These are phyloP conservation scores for Achlya flavicornis DNA, from an alignment of 2,888 invertebrate species.

Conservation along the genomic window DNA sequence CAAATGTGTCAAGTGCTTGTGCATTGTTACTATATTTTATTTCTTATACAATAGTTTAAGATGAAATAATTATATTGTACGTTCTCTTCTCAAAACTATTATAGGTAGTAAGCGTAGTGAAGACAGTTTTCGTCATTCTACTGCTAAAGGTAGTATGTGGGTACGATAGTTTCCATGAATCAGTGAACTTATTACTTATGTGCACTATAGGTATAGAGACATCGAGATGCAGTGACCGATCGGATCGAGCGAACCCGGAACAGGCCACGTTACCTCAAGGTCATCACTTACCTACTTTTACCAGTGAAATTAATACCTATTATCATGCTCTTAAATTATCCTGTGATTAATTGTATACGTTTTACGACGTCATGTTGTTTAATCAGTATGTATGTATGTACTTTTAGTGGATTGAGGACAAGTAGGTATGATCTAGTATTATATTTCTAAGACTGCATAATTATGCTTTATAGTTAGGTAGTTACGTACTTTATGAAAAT, in stretches of 20 bases:
- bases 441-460: no score
- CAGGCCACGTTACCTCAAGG: slow-evolving; percentile 69
- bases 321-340: background rate
- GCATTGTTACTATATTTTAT: no score
- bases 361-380: no score
- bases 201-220: slow-evolving; percentile 18
- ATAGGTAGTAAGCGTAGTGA: background rate
- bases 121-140: background rate
- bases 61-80: background rate
- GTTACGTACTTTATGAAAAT: no score
- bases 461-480: no score
- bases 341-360: background rate
- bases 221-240: slow-evolving; percentile 44
- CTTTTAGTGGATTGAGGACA: no score
- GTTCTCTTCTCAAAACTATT: background rate
- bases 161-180: background rate
- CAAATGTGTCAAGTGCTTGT: no score
- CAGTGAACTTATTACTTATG: background rate
- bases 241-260: slow-evolving; percentile 74
- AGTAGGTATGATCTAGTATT: no score
- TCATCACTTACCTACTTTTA: slow-evolving; percentile 68
- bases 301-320: slow-evolving; percentile 15
- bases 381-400: no score
- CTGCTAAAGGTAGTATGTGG: background rate
- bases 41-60: no score